Base-by-base conservation (phyloP, 2,888 invertebrate species). In the Epirrhoe alternata region DNA sequence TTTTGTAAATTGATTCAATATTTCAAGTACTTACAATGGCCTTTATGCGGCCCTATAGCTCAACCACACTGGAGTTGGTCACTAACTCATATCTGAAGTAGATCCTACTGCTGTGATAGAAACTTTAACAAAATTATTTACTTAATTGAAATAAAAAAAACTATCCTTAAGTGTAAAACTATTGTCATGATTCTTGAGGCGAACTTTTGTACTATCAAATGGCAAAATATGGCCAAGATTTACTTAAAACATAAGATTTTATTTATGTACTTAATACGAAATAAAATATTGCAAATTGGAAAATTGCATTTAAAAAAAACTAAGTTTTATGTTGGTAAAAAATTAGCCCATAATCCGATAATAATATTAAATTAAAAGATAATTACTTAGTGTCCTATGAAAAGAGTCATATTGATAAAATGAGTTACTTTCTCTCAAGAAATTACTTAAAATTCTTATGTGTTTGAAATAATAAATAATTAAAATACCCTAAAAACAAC, bases 131-230 rank as follows among this genome's bases (percentile, higher is more conserved):
- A n/a, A 42, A 10, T 5, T 12, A 42, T 12, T 5, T 42, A 12
- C 8, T 5, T 42, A 12, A 12, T 4, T 42, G 35, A 35, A 35
- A 35, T 8, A 8, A 35, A 35, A 35, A 38, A 42, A 42, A 42
- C 38, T 42, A 42, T 12, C 12, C 12, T 42, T 42, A 49, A 16
- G 14, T 12, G 0, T 30, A 31, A 47, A 61, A 54, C 45, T 62
- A 58, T 62, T 58, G 55, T 63, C 58, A 63, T 66, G 55, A 66
- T 66, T 50, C 45, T 61, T 58, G 38, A 55, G 31, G n/a, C 31
- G n/a, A 49, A 17, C 12, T 45, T 61, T 59, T 66, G 51, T 55
- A 66, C 61, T 63, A 31, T 17, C n/a, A 35, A 57, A 62, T 54
- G 61, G 54, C 61, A 59, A 54, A 51, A 2, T 54, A 62, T 66